phyloP scores from a whole-genome alignment of 2,888 invertebrate species.

The Ormia ochracea region DNA sequence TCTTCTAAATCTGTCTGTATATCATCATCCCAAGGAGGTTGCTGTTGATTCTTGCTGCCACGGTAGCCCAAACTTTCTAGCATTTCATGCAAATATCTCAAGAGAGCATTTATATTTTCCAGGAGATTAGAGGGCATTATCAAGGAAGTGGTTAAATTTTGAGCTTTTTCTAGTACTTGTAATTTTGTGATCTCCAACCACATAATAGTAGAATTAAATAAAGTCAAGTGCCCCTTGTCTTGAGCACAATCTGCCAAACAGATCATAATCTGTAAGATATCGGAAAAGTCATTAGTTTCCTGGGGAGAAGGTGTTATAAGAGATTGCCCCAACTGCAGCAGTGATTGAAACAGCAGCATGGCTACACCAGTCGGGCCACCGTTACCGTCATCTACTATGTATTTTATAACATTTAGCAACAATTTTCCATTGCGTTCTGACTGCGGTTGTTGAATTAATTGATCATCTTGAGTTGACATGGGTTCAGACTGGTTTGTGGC shows the following conservation, averaged over 20 bases:
- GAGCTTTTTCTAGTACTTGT: conserved; percentile 72
- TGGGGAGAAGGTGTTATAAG: conserved; percentile 80
- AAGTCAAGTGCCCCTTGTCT: conserved; percentile 83
- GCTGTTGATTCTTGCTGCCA: conserved; percentile 79
- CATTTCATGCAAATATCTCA: conserved; percentile 89
- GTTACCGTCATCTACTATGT: conserved; percentile 83
- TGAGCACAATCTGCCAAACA: conserved; percentile 90
- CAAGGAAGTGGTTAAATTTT: conserved; percentile 63
- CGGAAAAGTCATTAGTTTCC: conserved; percentile 86
- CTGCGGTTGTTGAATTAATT: conserved; percentile 73
- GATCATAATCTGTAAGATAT: conserved; percentile 86
- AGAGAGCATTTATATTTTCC: conserved; percentile 88
- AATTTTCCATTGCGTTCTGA: conserved; percentile 83
- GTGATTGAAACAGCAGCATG: conserved; percentile 81
- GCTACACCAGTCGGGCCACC: conserved; percentile 65
- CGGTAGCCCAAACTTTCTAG: conserved; percentile 74
- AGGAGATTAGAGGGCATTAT: conserved; percentile 77
- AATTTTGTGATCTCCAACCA: conserved; percentile 87
- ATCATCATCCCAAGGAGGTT: conserved; percentile 89
- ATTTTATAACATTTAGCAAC: conserved; percentile 83
- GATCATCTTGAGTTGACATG: conserved; percentile 69
- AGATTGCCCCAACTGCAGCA: conserved; percentile 85
- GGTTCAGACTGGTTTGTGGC: conserved; percentile 76
- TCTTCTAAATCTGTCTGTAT: conserved; percentile 84
- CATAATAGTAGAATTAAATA: conserved; percentile 87